Evolutionary conservation across 92 coral and sea anemone species (phyloP), one percentile per base, ranked within the genome.

Genomic region (Bergia sp.): DNA sequence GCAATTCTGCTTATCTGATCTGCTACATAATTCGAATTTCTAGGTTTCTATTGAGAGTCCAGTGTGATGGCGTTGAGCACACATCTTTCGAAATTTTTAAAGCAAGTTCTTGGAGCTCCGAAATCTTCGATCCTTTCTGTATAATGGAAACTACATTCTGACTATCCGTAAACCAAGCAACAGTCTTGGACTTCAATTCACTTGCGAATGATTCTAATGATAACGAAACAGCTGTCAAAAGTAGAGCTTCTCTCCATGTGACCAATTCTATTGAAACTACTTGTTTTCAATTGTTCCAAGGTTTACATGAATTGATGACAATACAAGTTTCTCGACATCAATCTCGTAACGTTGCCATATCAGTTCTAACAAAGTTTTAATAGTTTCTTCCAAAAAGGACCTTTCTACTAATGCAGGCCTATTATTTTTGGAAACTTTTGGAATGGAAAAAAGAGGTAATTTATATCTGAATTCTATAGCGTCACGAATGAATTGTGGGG

Each of bases 301-400:
- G 73, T 65, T 71, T 50, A 38, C 86, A 57, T 38, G 92, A 88
- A 49, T 89, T 89, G 20, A 89, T 79, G 20, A 82, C 69, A 45
- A 20, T 44, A 91, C 42, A 91, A 36, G 37, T 91, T 75, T 87
- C 94, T 89, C 8, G 92, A 89, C 96, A 93, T 89, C 81, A 92
- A 69, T 50, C 89, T 90, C 1, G 95, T 57, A 36, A 90, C 91
- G n/a, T 69, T 90, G 0, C 93, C 85, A 80, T 10, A 45, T 42
- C 16, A 40, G 13, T 23, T 38, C 38, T 42, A 79, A 79, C 53
- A 83, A 40, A 43, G 2, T 42, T 15, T 65, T 43, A 83, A 83
- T 83, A 36, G 87, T 45, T 65, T 83, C 76, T 58, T 83, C 80
- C 21, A 83, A 21, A 65, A 83, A 83, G 50, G 74, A 20, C 11